These are phyloP conservation scores for Melieria picta DNA, from an alignment of 2,888 invertebrate genomes.

Conservation along the genomic window DNA sequence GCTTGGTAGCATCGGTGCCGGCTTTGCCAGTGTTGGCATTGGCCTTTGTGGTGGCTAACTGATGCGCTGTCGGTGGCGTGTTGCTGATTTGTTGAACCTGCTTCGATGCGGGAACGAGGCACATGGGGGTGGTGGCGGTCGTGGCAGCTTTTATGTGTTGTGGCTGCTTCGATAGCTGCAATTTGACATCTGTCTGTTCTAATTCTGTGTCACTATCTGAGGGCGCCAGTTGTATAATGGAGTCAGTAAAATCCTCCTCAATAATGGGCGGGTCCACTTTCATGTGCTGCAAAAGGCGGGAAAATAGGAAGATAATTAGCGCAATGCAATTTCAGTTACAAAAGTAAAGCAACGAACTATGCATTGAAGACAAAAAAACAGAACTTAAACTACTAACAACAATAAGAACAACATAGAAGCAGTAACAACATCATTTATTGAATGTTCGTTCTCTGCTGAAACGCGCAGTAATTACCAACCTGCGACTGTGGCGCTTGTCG, in stretches of 20 bases:
- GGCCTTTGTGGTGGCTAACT: conserved; percentile 17
- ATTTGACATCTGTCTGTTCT: conserved; percentile 10
- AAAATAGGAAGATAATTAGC: background rate
- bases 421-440: background rate
- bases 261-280: conserved; percentile 12
- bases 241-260: conserved; percentile 36
- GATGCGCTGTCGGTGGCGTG: conserved; percentile 33
- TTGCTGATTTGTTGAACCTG: background rate
- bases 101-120: conserved; percentile 5
- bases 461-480: conserved; percentile 43
- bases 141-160: conserved; percentile 23
- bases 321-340: background rate
- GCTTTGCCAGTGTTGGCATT: conserved; percentile 10
- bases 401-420: conserved; percentile 2
- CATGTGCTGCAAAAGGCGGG: conserved; percentile 12
- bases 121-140: background rate
- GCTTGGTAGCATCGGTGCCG: conserved; percentile 8
- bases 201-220: conserved; percentile 39
- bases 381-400: background rate
- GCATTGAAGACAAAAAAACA: too few species aligned
- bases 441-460: background rate
- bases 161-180: conserved; percentile 33
- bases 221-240: conserved; percentile 43
- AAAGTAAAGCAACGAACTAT: background rate
- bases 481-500: conserved; percentile 51